These are phyloP conservation scores for Megaceryle torquata DNA, from an alignment of 2,113 vertebrate genomes.

Conservation along the genomic window DNA sequence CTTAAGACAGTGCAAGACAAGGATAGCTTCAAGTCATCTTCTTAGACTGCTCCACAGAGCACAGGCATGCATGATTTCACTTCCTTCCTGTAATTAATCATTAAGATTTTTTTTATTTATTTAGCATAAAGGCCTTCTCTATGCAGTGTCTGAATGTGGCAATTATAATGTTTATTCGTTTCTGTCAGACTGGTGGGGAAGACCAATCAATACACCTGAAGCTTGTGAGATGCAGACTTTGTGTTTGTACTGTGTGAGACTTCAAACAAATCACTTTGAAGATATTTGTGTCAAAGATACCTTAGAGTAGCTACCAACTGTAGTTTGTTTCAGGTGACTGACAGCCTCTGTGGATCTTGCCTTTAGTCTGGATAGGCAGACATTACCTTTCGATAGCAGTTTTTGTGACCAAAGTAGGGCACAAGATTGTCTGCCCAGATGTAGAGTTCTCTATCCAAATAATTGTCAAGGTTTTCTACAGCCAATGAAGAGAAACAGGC, in stretches of 20 bases:
- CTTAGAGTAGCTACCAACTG: background rate
- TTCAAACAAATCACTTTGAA: slow-evolving; percentile 52
- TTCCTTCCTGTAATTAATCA: slow-evolving; percentile 37
- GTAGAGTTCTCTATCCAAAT: background rate
- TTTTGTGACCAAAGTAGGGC: background rate
- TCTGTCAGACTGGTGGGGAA: slow-evolving; percentile 4
- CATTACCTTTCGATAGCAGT: background rate
- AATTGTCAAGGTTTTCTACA: background rate
- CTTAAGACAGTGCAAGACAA: background rate
- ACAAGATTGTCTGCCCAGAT: background rate
- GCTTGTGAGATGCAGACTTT: slow-evolving; percentile 33
- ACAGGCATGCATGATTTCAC: background rate
- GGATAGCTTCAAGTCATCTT: background rate
- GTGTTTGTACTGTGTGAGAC: slow-evolving; percentile 9
- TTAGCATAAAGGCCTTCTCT: slow-evolving; percentile 7
- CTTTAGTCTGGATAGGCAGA: background rate
- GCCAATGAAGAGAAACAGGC: background rate
- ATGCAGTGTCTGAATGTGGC: background rate
- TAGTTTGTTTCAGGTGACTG: background rate
- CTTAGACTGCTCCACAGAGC: background rate
- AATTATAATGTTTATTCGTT: slow-evolving; percentile 9
- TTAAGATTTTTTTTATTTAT: background rate
- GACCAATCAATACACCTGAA: slow-evolving; percentile 39
- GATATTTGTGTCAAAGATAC: background rate
- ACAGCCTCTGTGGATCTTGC: background rate